phyloP scores from a whole-genome alignment of 2,113 vertebrate species.

The Peromyscus polionotus region DNA sequence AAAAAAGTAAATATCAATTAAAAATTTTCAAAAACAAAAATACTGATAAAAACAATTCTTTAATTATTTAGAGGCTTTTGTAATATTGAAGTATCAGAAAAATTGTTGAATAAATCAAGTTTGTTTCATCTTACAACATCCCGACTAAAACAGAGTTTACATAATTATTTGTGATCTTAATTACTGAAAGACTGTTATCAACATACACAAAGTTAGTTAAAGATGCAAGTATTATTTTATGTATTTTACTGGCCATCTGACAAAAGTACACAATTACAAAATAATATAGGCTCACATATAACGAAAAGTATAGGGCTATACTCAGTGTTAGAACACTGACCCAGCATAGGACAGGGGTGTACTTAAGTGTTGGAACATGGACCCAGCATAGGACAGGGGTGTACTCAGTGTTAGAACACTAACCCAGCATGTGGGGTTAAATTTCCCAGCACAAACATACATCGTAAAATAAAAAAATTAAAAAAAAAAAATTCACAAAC shows the following conservation, averaged over 20 bases:
- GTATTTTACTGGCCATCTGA: neutral
- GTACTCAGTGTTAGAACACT: neutral
- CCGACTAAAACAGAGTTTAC: neutral
- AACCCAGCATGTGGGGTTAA: too few species aligned
- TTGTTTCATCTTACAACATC: slow-evolving; percentile 35
- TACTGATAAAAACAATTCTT: slow-evolving; percentile 36
- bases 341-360: neutral
- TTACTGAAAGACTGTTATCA: slow-evolving; percentile 17
- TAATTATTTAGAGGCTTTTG: neutral
- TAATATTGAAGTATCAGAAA: neutral
- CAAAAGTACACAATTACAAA: neutral
- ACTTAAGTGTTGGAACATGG: neutral
- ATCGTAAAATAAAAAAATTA: neutral
- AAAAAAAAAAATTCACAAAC: neutral
- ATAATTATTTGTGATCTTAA: neutral
- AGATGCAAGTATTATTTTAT: neutral
- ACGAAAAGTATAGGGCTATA: neutral
- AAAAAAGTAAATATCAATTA: neutral
- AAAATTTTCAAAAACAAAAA: neutral
- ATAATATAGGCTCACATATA: neutral
- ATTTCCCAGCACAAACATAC: neutral
- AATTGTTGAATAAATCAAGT: neutral
- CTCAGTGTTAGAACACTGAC: neutral
- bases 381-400: neutral
- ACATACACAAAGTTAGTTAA: neutral